phyloP scores from a whole-genome alignment of 1,140 invertebrate species.

The Diorhabda carinulata region DNA sequence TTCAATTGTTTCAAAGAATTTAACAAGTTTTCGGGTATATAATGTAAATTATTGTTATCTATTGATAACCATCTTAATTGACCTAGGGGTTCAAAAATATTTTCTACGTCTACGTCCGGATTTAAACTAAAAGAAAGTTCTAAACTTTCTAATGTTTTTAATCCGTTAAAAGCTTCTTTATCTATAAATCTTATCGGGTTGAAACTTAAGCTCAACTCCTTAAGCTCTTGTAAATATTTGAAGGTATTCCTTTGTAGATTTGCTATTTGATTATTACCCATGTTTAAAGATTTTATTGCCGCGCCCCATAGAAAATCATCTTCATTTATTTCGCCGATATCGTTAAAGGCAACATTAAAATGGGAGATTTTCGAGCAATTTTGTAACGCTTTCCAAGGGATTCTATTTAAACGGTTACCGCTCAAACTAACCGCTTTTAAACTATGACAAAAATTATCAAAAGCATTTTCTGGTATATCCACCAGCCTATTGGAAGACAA shows the following conservation, averaged over 20 bases:
- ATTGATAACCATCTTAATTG: conserved; percentile 79
- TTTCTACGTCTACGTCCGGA: conserved; percentile 70
- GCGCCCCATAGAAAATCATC: conserved; percentile 78
- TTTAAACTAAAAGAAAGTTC: conserved; percentile 82
- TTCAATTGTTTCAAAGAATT: conserved; percentile 65
- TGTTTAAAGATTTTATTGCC: conserved; percentile 74
- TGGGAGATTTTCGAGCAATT: conserved; percentile 70
- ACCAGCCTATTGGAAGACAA: conserved; percentile 74
- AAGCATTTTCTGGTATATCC: conserved; percentile 55
- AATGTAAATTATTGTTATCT: conserved; percentile 82
- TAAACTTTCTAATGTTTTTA: conserved; percentile 72
- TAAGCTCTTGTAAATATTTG: conserved; percentile 62
- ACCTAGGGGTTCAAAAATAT: conserved; percentile 64
- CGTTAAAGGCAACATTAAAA: conserved; percentile 84
- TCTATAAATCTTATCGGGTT: conserved; percentile 78
- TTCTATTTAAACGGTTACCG: conserved; percentile 69
- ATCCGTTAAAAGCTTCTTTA: conserved; percentile 69
- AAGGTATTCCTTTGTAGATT: conserved; percentile 71
- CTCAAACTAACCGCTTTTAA: conserved; percentile 75
- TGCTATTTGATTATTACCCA: conserved; percentile 80
- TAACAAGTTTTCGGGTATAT: conserved; percentile 58
- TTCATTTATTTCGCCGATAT: conserved; percentile 68
- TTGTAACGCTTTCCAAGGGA: conserved; percentile 65
- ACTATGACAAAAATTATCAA: conserved; percentile 55
- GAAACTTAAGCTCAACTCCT: conserved; percentile 84